Conservation (phyloP, 2,113 vertebrate genomes). For the Natator depressus region DNA sequence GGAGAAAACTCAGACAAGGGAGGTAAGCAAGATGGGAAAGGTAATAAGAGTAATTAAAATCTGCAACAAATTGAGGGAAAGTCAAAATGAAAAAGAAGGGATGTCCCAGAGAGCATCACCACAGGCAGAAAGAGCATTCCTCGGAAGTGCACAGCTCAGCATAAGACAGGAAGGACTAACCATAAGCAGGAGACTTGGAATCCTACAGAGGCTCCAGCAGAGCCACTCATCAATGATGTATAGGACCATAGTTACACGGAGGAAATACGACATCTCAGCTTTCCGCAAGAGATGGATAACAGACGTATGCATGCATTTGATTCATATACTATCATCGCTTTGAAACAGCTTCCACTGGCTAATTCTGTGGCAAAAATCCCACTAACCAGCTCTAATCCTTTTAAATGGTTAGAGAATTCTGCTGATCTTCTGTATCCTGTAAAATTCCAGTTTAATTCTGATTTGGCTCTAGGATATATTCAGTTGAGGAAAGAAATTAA, state of each 20-base stretch:
- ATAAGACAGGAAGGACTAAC: neutral
- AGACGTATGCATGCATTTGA: rapidly evolving
- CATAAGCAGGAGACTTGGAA: neutral
- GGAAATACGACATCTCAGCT: neutral
- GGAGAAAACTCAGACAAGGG: neutral
- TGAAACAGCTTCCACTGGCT: neutral
- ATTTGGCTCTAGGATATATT: slow-evolving; percentile 15
- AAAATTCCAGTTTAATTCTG: neutral
- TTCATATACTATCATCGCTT: neutral
- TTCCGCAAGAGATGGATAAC: rapidly evolving
- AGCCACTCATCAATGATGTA: neutral
- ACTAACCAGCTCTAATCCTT: slow-evolving; percentile 49
- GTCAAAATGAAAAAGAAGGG: neutral
- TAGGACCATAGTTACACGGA: neutral
- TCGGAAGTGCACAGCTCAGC: neutral
- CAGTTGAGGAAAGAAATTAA: neutral
- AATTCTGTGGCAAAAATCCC: slow-evolving; percentile 41
- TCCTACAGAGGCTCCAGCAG: rapidly evolving
- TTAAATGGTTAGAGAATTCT: slow-evolving; percentile 65
- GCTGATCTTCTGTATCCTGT: slow-evolving; percentile 31
- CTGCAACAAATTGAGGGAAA: neutral
- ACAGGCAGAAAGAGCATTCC: neutral
- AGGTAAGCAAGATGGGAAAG: neutral
- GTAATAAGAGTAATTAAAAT: neutral
- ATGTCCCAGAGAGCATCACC: rapidly evolving